These are phyloP conservation scores for Epizoanthus scotinus DNA, from an alignment of 92 coral and sea anemone genomes.

Conservation along the genomic window DNA sequence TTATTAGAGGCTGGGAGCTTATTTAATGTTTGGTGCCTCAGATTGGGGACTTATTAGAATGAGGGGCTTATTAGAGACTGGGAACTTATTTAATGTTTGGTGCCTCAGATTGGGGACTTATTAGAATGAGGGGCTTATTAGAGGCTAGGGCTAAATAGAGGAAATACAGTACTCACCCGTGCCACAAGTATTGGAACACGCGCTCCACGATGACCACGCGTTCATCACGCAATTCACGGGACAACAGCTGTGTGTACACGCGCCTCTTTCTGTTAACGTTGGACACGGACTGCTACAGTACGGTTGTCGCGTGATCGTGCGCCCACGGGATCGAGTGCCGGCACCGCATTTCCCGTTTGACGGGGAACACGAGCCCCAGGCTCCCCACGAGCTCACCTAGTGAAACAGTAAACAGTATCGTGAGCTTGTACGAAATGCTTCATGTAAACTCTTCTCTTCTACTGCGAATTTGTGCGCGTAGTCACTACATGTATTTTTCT, in stretches of 20 bases:
- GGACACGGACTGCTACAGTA: constrained; percentile 91
- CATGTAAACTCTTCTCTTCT: too few species aligned
- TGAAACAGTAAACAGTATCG: background rate
- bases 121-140: too few species aligned
- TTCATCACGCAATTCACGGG: constrained; percentile 84
- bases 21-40: too few species aligned
- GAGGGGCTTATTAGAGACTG: too few species aligned
- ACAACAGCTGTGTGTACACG: constrained; percentile 90
- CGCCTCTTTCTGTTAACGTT: constrained; percentile 47
- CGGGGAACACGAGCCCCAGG: constrained; percentile 73
- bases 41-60: too few species aligned
- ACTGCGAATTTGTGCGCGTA: too few species aligned
- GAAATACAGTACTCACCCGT: constrained; percentile 74
- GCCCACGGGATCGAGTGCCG: constrained; percentile 69
- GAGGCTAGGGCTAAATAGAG: too few species aligned
- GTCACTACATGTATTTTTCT: too few species aligned
- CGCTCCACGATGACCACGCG: constrained; percentile 75
- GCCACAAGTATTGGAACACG: constrained; percentile 89
- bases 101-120: too few species aligned
- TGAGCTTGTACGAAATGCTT: background rate
- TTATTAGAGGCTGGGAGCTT: too few species aligned
- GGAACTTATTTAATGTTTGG: too few species aligned
- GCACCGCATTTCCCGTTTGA: constrained; percentile 85
- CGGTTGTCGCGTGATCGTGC: constrained; percentile 64
- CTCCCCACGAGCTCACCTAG: constrained; percentile 83